Evolutionary conservation across 2,888 invertebrate species (phyloP).

Genomic region (Dione juno): DNA sequence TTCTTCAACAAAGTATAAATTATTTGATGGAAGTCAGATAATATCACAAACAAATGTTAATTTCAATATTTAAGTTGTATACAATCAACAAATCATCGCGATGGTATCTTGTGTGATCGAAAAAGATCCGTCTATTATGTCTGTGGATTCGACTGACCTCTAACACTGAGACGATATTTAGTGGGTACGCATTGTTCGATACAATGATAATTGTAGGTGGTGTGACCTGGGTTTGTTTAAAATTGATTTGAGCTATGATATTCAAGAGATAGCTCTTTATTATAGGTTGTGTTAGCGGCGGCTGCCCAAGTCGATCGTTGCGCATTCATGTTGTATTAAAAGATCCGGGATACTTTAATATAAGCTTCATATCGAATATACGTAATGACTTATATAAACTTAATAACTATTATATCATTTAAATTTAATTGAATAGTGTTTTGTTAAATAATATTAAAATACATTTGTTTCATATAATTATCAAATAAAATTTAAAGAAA

Average conservation of each 20-base stretch:
- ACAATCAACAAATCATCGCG: constrained; percentile 81
- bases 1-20: background rate
- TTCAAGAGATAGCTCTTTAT: constrained; percentile 70
- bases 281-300: constrained; percentile 57
- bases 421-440: no score
- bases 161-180: constrained; percentile 69
- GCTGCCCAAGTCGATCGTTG: constrained; percentile 41
- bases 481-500: no score
- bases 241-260: constrained; percentile 81
- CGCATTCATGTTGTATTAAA: constrained; percentile 16
- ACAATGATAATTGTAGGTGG: constrained; percentile 80
- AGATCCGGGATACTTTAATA: background rate
- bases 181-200: constrained; percentile 72
- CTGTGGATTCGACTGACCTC: constrained; percentile 70
- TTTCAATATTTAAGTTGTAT: constrained; percentile 80
- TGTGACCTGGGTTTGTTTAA: constrained; percentile 80
- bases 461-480: no score
- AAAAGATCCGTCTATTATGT: constrained; percentile 73
- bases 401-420: no score
- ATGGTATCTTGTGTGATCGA: constrained; percentile 76
- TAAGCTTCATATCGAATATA: background rate
- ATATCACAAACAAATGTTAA: constrained; percentile 78
- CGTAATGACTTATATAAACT: background rate
- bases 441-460: no score
- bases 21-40: constrained; percentile 44